Evolutionary conservation across 2,113 vertebrate genomes (phyloP).

Genomic region (Diphyllodes magnificus): DNA sequence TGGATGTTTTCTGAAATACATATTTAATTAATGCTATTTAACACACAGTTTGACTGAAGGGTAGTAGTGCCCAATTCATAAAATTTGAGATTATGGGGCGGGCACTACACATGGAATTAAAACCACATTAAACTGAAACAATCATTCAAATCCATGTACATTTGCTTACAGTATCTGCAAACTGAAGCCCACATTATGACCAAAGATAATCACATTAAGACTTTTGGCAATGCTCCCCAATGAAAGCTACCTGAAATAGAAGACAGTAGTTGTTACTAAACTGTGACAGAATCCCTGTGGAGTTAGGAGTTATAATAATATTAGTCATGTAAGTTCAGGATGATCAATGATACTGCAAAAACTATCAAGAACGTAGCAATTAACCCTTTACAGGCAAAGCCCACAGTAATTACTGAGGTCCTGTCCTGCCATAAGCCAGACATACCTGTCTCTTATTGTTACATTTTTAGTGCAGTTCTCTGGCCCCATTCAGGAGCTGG

Average conservation of each 20-base stretch:
- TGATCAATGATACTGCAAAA: slow-evolving; percentile 59
- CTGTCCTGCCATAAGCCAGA: not conserved
- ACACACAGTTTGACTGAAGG: not conserved
- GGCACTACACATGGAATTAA: slow-evolving; percentile 21
- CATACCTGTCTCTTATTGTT: rapidly evolving
- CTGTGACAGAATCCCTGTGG: slow-evolving; percentile 49
- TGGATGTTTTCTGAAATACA: not conserved
- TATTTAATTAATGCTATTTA: not conserved
- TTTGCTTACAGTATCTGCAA: slow-evolving; percentile 37
- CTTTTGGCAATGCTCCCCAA: slow-evolving; percentile 48
- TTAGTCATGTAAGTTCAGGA: slow-evolving; percentile 31
- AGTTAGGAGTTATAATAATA: slow-evolving; percentile 53
- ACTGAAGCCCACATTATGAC: slow-evolving; percentile 1
- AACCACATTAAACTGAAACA: slow-evolving; percentile 36
- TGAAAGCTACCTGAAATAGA: slow-evolving; percentile 9
- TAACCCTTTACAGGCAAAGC: slow-evolving; percentile 1
- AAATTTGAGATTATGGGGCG: not conserved
- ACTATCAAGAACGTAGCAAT: slow-evolving; percentile 45
- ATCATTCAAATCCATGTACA: slow-evolving; percentile 51
- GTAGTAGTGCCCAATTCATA: not conserved
- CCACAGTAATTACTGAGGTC: not conserved
- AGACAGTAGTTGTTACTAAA: slow-evolving; percentile 68
- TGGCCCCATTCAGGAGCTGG: not conserved
- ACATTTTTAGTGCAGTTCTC: not conserved
- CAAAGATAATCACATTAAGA: slow-evolving; percentile 56